Base-by-base conservation (phyloP, 1,140 invertebrate genomes). In the Pseudomyrmex pallidus region DNA sequence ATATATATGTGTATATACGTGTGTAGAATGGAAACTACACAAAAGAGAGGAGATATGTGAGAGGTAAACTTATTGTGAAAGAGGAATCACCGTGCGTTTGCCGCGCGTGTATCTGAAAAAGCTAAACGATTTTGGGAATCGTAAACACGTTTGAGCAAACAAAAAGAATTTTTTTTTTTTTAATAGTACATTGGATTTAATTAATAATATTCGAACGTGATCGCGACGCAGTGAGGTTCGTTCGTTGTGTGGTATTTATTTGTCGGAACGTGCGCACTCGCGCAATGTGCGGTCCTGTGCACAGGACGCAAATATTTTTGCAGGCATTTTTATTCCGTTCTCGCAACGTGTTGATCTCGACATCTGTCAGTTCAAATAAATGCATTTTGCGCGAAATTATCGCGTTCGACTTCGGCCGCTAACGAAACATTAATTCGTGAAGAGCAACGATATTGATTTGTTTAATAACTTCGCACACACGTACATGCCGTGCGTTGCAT, bases 401-500 rank as follows among this genome's bases (percentile, higher is more conserved):
- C 76, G 20, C 54, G 20, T 50, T 80, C 76, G 54, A 56, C 64
- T 78, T 70, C 15, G 76, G n/a, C 20, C n/a, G n/a, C 48, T 76
- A 35, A 80, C 76, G 66, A 80, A 80, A 80, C 54, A 66, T 80
- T 80, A 70, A 80, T 80, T 70, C 66, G 22, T 46, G 66, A 70
- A 59, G 20, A 57, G 66, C 54, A 44, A 17, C 9, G 54, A 72
- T 50, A 80, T 80, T 80, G 76, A 80, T 80, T 80, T 80, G 66
- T 80, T 80, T 80, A 80, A 80, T 72, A 80, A 80, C 44, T 80
- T 72, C 7, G 20, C 44, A 20, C 54, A 68, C 17, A n/a, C 48
- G 46, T 10, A 20, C 35, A 2, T 2, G 22, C 13, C 44, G 50
- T 66, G 48, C 61, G 61, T 66, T 44, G 61, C 61, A 54, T 67